Evolutionary conservation across 2,113 vertebrate genomes (phyloP).

Genomic region (Brienomyrus brachyistius): DNA sequence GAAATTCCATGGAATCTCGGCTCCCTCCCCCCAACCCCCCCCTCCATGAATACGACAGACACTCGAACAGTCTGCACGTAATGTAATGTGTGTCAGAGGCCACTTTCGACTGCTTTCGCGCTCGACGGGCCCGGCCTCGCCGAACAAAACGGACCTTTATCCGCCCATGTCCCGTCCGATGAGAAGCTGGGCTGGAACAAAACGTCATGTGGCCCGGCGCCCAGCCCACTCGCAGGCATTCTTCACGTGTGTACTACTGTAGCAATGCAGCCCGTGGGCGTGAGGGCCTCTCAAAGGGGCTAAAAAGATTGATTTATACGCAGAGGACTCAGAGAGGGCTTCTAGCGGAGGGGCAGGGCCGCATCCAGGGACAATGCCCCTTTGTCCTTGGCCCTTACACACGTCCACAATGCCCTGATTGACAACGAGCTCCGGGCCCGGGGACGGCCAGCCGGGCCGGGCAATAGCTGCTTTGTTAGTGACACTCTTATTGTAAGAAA

Average conservation of each 20-base stretch:
- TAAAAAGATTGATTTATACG: conserved; percentile 50
- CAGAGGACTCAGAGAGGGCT: conserved; percentile 40
- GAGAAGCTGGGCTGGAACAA: not conserved
- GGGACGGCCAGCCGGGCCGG: conserved; percentile 21
- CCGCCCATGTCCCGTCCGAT: not conserved
- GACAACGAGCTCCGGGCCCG: conserved; percentile 39
- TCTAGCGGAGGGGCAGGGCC: conserved; percentile 35
- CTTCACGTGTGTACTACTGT: conserved; percentile 30
- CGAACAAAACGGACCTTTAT: conserved; percentile 22
- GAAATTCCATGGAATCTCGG: conserved; percentile 10
- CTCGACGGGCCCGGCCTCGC: not conserved
- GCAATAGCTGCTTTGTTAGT: conserved; percentile 58
- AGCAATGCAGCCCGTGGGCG: conserved; percentile 37
- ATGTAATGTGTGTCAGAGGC: conserved; percentile 11
- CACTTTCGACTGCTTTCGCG: not conserved
- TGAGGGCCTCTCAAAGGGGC: conserved; percentile 31
- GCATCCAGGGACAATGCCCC: conserved; percentile 41
- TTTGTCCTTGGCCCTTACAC: conserved; percentile 40
- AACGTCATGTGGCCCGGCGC: not conserved
- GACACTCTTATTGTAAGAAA: conserved; percentile 51
- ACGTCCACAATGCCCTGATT: conserved; percentile 47
- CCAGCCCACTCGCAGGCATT: conserved; percentile 20
- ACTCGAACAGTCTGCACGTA: not conserved
- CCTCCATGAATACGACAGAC: not conserved
- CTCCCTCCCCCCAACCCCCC: not conserved